A percentile compares a stretch with the other conserved stretches of the same genome.
phyloP scores from a whole-genome alignment of 2,113 vertebrate genomes.

The Pangasianodon hypophthalmus region DNA sequence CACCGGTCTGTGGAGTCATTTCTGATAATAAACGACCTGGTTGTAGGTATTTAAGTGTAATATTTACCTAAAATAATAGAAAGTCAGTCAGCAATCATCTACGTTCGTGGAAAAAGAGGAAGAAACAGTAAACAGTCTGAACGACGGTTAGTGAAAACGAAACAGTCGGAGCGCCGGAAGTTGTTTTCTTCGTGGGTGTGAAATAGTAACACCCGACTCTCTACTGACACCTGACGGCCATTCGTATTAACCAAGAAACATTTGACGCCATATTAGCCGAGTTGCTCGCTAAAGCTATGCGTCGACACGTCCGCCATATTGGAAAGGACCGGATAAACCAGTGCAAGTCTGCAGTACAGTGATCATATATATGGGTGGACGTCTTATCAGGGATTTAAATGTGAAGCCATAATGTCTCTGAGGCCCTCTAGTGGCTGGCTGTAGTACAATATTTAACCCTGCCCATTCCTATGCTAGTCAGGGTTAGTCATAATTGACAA shows the following conservation, averaged over 20 bases:
- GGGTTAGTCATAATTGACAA: no score
- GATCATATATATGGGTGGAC: no score
- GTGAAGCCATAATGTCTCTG: no score
- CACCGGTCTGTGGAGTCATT: neutral
- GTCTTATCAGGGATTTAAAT: no score
- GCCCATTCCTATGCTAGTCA: no score
- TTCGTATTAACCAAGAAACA: neutral
- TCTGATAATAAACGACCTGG: neutral
- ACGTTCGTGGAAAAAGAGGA: neutral
- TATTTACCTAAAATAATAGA: constrained; percentile 7
- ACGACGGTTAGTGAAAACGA: neutral
- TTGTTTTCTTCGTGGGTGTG: neutral
- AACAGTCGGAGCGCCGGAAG: neutral
- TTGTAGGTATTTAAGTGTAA: neutral
- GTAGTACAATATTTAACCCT: no score
- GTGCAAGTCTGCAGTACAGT: no score
- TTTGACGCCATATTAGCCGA: neutral
- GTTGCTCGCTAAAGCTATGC: neutral
- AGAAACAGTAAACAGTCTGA: neutral
- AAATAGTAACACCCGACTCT: neutral
- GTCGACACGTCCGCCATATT: neutral
- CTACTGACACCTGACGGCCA: neutral
- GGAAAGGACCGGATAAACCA: neutral
- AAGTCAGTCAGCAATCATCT: neutral
- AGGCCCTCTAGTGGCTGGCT: no score